Base-by-base conservation (phyloP, 2,888 invertebrate genomes). In the Oscheius onirici region DNA sequence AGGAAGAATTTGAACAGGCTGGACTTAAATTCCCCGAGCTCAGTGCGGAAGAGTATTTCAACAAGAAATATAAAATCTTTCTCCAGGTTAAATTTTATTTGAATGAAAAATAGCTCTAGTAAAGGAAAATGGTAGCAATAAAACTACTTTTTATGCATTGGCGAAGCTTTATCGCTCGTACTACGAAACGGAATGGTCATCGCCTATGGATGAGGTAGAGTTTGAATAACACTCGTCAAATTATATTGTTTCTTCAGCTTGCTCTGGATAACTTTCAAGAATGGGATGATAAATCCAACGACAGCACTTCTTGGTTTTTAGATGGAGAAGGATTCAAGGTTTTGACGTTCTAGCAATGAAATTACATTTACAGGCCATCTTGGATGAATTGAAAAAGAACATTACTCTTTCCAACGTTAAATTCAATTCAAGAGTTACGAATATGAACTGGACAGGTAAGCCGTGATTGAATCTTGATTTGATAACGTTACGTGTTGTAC, bases 171-270 rank as follows among this genome's bases (percentile, higher is more conserved):
- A 82, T 46, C 55, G 55, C 10, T 57, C 69, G n/a, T 82, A 78
- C 51, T 83, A 74, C 43, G 84, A 82, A 58, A 66, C 69, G n/a
- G 84, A 84, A 63, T 84, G 85, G 84, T 79, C 82, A 1, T 76
- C 83, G n/a, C 80, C 75, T 15, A 60, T 69, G 15, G 61, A 71
- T 8, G 76, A 82, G 46, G 79, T 78, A 13, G 54, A 46, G 41
- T 17, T 1, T 49, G 20, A 55, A 17, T 24, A 44, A 46, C 8
- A 61, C 22, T 24, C 3, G 8, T 52, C 2, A 52, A 24, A 52
- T 11, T 34, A 58, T 5, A n/a, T 58, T 66, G 10, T 20, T 17
- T 51, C 69, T 76, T 68, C 69, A 83, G 81, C 69, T 84, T 3
- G 74, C 78, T 6, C 26, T 84, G 28, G 55, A 44, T 0, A 83